Evolutionary conservation across 2,113 vertebrate genomes (phyloP).

Genomic region (Platichthys stellatus): DNA sequence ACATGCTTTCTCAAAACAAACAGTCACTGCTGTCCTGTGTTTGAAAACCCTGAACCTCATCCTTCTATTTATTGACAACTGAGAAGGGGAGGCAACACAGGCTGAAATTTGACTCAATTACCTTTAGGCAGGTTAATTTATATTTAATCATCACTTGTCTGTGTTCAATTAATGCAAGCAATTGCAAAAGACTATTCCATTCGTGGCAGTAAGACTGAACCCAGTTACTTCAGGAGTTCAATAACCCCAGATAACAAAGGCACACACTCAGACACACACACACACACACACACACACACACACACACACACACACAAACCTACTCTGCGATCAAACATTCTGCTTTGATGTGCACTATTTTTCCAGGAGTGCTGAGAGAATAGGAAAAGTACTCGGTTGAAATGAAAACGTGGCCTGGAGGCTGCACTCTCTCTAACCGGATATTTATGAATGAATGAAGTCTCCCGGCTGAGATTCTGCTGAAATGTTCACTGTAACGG

Average conservation of each 20-base stretch:
- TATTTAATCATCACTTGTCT: not conserved
- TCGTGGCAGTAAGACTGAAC: not conserved
- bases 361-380: slow-evolving; percentile 48
- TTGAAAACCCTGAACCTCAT: slow-evolving; percentile 13
- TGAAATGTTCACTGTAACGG: slow-evolving; percentile 4
- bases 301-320: not conserved
- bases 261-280: not conserved
- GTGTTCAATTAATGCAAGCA: not conserved
- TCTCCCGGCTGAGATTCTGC: slow-evolving; percentile 22
- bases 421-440: slow-evolving; percentile 11
- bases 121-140: not conserved
- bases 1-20: slow-evolving; percentile 27
- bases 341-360: slow-evolving; percentile 24
- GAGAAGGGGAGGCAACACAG: not conserved
- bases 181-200: not conserved
- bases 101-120: not conserved
- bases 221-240: not conserved
- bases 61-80: not conserved
- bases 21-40: not conserved
- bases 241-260: slow-evolving; percentile 7
- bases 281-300: not conserved
- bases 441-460: slow-evolving; percentile 10
- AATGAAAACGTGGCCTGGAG: slow-evolving; percentile 30
- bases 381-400: slow-evolving; percentile 25
- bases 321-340: slow-evolving; percentile 18